These are phyloP conservation scores for Kryphioiulus occultus DNA, from an alignment of 2,888 invertebrate species.

Conservation along the genomic window DNA sequence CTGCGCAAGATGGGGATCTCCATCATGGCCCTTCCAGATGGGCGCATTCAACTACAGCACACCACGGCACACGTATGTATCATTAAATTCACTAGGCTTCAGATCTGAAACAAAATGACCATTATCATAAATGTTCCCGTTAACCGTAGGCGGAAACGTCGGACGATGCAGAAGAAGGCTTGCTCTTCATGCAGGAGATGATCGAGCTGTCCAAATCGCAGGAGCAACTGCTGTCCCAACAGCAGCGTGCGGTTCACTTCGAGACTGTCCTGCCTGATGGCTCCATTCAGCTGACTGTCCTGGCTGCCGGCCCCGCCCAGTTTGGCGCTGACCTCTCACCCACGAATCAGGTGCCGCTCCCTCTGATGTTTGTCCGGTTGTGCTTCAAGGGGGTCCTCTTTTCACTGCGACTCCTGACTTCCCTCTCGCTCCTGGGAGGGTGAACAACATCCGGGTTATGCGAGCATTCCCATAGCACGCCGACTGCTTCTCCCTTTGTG, in stretches of 20 bases:
- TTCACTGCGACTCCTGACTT: slow-evolving; percentile 37
- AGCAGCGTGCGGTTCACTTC: slow-evolving; percentile 68
- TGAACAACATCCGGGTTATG: background rate
- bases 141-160: slow-evolving; percentile 77
- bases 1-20: slow-evolving; percentile 95
- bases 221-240: slow-evolving; percentile 68
- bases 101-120: background rate
- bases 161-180: slow-evolving; percentile 88
- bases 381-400: slow-evolving; percentile 47
- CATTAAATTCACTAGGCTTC: background rate
- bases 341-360: slow-evolving; percentile 47
- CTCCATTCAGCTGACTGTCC: slow-evolving; percentile 60
- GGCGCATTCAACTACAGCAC: slow-evolving; percentile 90
- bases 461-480: slow-evolving; percentile 37
- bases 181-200: slow-evolving; percentile 97
- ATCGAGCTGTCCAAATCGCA: slow-evolving; percentile 83
- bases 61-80: slow-evolving; percentile 77
- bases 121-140: background rate
- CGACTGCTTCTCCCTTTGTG: slow-evolving; percentile 31
- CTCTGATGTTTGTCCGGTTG: slow-evolving; percentile 47
- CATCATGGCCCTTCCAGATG: slow-evolving; percentile 85
- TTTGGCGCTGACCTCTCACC: slow-evolving; percentile 78
- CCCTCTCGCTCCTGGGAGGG: slow-evolving; percentile 43
- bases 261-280: slow-evolving; percentile 55
- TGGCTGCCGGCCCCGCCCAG: slow-evolving; percentile 87